Conservation (phyloP, 2,113 vertebrate genomes). For the Apodemus speciosus region DNA sequence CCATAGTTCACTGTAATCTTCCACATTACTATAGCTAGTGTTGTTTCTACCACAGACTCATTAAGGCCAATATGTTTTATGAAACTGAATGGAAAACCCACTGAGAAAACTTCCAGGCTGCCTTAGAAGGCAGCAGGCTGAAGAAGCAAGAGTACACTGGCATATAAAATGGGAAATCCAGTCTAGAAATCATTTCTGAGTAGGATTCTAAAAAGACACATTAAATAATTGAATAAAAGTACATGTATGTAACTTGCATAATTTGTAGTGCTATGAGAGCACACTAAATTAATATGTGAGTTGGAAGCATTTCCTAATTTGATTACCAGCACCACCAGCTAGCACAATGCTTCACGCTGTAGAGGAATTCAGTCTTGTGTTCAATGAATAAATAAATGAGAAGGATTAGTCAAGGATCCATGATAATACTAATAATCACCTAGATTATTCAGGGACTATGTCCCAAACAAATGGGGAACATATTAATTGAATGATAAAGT, state of each 20-base stretch:
- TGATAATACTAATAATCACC: constrained; percentile 4
- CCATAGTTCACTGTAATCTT: constrained; percentile 2
- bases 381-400: constrained; percentile 6
- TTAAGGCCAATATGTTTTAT: neutral
- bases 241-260: neutral
- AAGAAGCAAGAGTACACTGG: neutral
- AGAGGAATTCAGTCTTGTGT: neutral
- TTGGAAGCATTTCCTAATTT: neutral
- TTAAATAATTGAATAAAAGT: neutral
- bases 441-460: neutral
- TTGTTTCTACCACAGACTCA: neutral
- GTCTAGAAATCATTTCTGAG: neutral
- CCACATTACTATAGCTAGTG: neutral
- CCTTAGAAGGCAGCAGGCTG: neutral
- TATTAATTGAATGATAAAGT: constrained; percentile 13
- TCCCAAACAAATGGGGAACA: neutral
- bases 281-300: neutral
- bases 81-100: neutral
- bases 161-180: neutral
- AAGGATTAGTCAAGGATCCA: neutral
- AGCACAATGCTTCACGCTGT: neutral
- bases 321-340: neutral
- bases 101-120: neutral
- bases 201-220: neutral
- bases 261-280: neutral